Base-by-base conservation (phyloP, 2,797 vertebrate species). In the Buphagus erythrorhynchus region DNA sequence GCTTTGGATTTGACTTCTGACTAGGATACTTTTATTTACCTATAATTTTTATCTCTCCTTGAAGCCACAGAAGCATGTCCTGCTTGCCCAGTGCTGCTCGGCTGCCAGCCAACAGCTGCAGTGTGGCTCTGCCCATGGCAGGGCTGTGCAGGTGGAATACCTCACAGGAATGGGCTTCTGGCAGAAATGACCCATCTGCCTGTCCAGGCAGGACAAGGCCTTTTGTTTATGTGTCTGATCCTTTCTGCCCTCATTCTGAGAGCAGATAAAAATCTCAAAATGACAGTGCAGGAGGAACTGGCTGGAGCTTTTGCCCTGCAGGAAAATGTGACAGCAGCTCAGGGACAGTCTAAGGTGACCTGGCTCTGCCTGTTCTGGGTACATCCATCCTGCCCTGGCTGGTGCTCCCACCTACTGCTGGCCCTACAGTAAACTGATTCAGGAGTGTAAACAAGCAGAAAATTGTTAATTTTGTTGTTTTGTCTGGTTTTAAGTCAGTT, bases 91-190 rank as follows among this genome's bases (percentile, higher is more conserved):
- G 67, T 33, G 55, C 43, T 8, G 1, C 58, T 48, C 0, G 0
- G 40, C 38, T 78, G 35, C 17, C 11, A 43, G n/a, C 25, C 45
- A 31, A 1, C 13, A 28, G 40, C 62, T 68, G 78, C 57, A 42
- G 12, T 0, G 2, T 46, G 43, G 16, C 59, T 84, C 51, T 62
- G 51, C 42, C n/a, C 33, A 1, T 5, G 33, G 55, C 75, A 65
- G n/a, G 0, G 2, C 43, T 24, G 35, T 1, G 5, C 58, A 28
- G 38, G 4, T 80, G 45, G 11, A 57, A 63, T 10, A 9, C 4
- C 45, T 87, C 25, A 5, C 10, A 9, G 55, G 66, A 52, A 11
- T 8, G 9, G 3, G 8, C 28, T 57, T 48, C 24, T 26, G 68
- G 49, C n/a, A 88, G 48, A 76, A 63, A 71, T 20, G 67, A 71